phyloP scores from a whole-genome alignment of 2,113 vertebrate genomes.

The Lynx canadensis region DNA sequence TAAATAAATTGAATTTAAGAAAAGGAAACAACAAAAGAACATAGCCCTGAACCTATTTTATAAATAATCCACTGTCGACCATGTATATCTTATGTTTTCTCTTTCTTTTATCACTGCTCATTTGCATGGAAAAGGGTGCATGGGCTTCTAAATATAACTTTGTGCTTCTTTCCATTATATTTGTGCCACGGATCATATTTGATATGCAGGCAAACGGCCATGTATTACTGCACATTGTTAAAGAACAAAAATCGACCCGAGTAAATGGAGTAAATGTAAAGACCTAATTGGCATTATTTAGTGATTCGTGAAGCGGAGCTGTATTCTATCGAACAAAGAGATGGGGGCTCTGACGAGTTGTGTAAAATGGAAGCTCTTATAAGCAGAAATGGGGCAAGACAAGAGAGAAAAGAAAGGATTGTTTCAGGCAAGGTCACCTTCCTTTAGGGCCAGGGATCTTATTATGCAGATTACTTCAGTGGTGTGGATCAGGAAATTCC shows the following conservation, averaged over 20 bases:
- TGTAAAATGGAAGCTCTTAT: background rate
- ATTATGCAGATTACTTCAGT: background rate
- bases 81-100: background rate
- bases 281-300: background rate
- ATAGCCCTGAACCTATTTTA: background rate
- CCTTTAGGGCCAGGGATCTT: background rate
- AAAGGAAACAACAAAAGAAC: background rate
- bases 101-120: background rate
- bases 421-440: background rate
- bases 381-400: background rate
- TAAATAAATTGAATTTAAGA: background rate
- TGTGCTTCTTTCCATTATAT: background rate
- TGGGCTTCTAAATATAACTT: background rate
- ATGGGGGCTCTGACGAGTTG: background rate
- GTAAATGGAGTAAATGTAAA: background rate
- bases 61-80: background rate
- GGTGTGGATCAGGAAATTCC: background rate
- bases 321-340: background rate
- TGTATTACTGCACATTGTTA: accelerated
- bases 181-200: background rate
- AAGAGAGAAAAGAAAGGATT: background rate
- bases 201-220: background rate
- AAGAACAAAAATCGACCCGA: background rate
- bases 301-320: background rate
- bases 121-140: background rate